These are phyloP conservation scores for Calidris pygmaea DNA, from an alignment of 2,113 vertebrate genomes.

Conservation along the genomic window DNA sequence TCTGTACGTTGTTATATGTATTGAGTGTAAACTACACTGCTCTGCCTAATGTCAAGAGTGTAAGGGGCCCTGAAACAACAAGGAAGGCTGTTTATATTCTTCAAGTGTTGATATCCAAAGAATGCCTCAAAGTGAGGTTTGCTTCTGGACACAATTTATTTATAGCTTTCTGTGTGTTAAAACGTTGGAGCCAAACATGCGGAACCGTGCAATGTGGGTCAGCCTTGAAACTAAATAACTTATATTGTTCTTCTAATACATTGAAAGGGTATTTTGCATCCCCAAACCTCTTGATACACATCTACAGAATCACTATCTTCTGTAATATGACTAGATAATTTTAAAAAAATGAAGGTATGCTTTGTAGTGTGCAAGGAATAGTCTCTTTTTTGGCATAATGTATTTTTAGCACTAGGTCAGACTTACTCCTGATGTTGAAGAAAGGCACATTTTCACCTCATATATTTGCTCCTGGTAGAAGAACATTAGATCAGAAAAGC, in stretches of 20 bases:
- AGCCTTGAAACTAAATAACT: background rate
- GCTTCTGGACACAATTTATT: background rate
- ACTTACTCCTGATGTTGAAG: background rate
- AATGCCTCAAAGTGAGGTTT: background rate
- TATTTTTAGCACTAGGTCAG: background rate
- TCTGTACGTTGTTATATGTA: background rate
- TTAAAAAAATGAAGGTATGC: background rate
- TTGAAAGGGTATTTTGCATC: background rate
- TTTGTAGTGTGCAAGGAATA: background rate
- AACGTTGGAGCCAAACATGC: background rate
- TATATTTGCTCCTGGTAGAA: background rate
- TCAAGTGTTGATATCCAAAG: background rate
- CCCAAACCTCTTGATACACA: background rate
- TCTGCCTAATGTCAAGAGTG: background rate
- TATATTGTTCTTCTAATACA: background rate
- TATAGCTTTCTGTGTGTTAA: background rate
- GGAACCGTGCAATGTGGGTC: background rate
- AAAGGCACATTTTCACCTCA: background rate
- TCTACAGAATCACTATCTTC: fast-evolving
- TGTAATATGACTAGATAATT: background rate
- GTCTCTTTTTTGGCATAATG: background rate
- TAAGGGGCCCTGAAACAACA: background rate
- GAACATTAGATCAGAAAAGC: background rate
- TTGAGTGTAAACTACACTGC: background rate
- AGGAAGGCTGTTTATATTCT: background rate